Percentiles rank a stretch among this genome's conserved stretches.
Conservation (phyloP, 2,888 invertebrate species). For the Harpalus rubripes region DNA sequence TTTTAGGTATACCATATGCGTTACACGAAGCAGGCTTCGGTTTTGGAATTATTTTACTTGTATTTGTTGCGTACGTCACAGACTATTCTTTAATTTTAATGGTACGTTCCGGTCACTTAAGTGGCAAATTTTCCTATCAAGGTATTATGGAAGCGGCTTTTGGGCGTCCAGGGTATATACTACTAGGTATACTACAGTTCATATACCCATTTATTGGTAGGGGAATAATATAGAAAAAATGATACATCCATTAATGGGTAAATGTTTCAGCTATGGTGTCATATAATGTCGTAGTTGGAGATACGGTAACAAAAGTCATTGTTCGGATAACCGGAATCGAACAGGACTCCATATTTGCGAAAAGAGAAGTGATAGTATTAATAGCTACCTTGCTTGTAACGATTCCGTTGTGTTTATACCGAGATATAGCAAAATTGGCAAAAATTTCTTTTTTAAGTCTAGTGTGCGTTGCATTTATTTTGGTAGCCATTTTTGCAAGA, state of each 20-base stretch:
- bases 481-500: constrained; percentile 83
- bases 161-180: constrained; percentile 87
- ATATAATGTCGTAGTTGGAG: constrained; percentile 92
- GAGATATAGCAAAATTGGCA: constrained; percentile 85
- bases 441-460: constrained; percentile 85
- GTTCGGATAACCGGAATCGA: constrained; percentile 83
- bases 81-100: constrained; percentile 90
- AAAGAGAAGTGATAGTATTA: constrained; percentile 84
- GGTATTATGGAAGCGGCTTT: constrained; percentile 89
- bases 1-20: constrained; percentile 87
- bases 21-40: constrained; percentile 90
- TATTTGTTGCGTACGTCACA: constrained; percentile 86
- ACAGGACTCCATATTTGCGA: constrained; percentile 80
- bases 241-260: too few relatives aligned
- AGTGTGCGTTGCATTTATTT: constrained; percentile 86
- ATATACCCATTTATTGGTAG: constrained; percentile 91
- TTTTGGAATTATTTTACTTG: constrained; percentile 84
- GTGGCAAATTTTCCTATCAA: constrained; percentile 88
- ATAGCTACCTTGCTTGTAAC: constrained; percentile 87
- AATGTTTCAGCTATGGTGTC: constrained; percentile 88
- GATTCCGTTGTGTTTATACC: constrained; percentile 88
- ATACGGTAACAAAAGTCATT: constrained; percentile 90
- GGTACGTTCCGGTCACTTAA: constrained; percentile 86
- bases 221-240: neutral
- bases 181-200: constrained; percentile 88